Evolutionary conservation across 2,797 vertebrate genomes (phyloP).

Genomic region (Sebastes taczanowskii): DNA sequence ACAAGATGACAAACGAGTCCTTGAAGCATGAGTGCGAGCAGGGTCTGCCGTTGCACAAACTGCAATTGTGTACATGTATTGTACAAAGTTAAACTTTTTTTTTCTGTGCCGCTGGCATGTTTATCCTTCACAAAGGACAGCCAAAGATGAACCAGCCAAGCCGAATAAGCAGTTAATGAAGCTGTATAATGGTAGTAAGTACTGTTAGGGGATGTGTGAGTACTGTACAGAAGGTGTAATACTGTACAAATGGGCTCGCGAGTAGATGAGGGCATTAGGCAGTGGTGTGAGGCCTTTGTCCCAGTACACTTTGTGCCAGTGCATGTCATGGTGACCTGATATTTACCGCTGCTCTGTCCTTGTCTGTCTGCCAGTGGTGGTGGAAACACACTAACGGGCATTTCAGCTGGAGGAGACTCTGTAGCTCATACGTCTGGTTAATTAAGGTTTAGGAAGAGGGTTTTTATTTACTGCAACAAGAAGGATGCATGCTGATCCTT

Average conservation of each 20-base stretch:
- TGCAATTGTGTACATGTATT: background rate
- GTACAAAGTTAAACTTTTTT: constrained; percentile 7
- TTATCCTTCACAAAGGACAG: constrained; percentile 4
- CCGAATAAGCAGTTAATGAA: constrained; percentile 21
- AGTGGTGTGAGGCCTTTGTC: constrained; percentile 64
- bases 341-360: constrained; percentile 14
- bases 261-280: constrained; percentile 14
- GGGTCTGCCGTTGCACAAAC: background rate
- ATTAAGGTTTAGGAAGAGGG: background rate
- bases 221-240: constrained; percentile 1
- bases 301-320: constrained; percentile 63
- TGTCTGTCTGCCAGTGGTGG: background rate
- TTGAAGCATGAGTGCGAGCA: constrained; percentile 1
- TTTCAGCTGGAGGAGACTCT: background rate
- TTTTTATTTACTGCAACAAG: background rate
- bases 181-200: background rate
- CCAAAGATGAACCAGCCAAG: constrained; percentile 3
- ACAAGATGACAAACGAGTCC: background rate
- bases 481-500: background rate
- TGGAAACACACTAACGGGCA: constrained; percentile 6
- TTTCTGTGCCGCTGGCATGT: background rate
- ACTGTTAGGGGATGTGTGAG: background rate
- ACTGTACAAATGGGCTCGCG: constrained; percentile 14
- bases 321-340: constrained; percentile 51
- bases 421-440: background rate